Evolutionary conservation across 2,888 invertebrate genomes (phyloP), one percentile per base, ranked within the genome.

Genomic region (Drosophila mimetica): DNA sequence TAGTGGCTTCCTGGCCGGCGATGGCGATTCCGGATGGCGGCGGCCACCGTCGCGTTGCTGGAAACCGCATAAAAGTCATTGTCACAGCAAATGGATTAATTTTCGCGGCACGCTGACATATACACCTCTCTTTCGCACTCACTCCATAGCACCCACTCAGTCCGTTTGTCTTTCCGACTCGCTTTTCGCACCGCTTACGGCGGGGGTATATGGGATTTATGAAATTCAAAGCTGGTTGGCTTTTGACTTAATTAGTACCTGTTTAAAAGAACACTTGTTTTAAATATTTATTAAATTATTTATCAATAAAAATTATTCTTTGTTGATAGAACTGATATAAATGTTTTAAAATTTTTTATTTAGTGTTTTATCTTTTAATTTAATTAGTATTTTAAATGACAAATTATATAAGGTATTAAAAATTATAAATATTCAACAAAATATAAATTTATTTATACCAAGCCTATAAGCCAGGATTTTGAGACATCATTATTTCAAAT

Each of bases 31-130:
- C 78, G 76, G 82, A 66, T 71, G 67, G 71, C 57, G 73, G 79
- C 22, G 37, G 50, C 53, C 59, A 39, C 46, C 50, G 50, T 48
- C 74, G 76, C 76, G 76, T 78, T 84, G 77, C 74, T 81, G 81
- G 72, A 84, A 82, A 85, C 87, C 87, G 85, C 85, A 84, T 87
- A 85, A 87, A 85, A 85, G 79, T 85, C 87, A 85, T 85, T 87
- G 84, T 85, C 84, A 85, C 85, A 85, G 86, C 85, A 85, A 85
- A 85, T 87, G 87, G 85, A 85, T 85, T 87, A 85, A 85, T 85
- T 85, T 85, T 87, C 87, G 79, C 79, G 82, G 85, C 84, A 79
- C 75, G 76, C 75, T 86, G 82, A 79, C 84, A 84, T 79, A 79
- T 76, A 71, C 52, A 67, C 18, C 32, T 71, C 67, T 61, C 66